phyloP scores from a whole-genome alignment of 2,113 vertebrate genomes.

The Marcusenius ussheri region DNA sequence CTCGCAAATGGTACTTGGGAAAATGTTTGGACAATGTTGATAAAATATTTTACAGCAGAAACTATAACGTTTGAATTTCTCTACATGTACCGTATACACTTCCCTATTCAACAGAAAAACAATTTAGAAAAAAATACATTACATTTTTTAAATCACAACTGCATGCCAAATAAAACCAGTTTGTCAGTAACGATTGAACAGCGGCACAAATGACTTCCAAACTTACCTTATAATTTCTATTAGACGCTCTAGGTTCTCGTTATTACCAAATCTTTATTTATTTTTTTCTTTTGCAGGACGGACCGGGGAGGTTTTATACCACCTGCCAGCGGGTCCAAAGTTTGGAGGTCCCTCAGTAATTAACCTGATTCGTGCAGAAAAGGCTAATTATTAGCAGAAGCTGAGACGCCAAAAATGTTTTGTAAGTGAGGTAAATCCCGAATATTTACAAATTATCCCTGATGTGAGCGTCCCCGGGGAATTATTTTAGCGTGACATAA shows the following conservation, averaged over 20 bases:
- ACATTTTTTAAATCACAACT: not conserved
- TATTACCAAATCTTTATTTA: not conserved
- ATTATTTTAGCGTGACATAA: not conserved
- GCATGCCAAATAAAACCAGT: not conserved
- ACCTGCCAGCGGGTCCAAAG: slow-evolving; percentile 20
- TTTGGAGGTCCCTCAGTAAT: slow-evolving; percentile 35
- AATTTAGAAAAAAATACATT: not conserved
- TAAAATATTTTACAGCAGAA: not conserved
- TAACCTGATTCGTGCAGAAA: slow-evolving; percentile 35
- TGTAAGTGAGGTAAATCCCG: not conserved
- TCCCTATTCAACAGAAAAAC: not conserved
- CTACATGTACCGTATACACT: not conserved
- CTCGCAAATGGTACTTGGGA: not conserved
- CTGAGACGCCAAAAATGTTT: slow-evolving; percentile 1
- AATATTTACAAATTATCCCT: not conserved
- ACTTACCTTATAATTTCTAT: slow-evolving; percentile 6
- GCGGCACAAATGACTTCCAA: not conserved
- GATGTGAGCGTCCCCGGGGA: not conserved
- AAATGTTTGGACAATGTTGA: not conserved
- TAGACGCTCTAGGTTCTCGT: not conserved
- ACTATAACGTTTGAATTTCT: not conserved
- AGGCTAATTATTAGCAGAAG: slow-evolving; percentile 32
- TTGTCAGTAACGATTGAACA: not conserved
- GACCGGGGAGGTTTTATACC: slow-evolving; percentile 26
- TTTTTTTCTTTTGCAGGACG: not conserved